Base-by-base conservation (phyloP, 1,140 invertebrate genomes). In the Monomorium pharaonis region DNA sequence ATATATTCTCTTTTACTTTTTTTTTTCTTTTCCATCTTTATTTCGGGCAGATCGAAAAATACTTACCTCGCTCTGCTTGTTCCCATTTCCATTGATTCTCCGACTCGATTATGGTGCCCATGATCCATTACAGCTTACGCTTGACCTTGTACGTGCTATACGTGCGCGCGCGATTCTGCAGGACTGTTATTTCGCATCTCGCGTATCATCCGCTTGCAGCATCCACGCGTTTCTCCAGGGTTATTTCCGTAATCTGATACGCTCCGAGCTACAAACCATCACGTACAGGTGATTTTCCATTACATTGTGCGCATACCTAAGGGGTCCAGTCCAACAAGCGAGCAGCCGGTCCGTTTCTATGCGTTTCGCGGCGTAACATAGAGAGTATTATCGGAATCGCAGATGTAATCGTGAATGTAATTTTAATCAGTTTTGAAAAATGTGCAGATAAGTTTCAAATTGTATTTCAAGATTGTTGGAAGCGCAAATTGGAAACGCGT, bases 191-290 rank as follows among this genome's bases (percentile, higher is more conserved):
- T 83, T 83, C 67, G 67, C 67, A 83, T 83, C 78, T 83, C 42
- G 27, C 78, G 18, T n/a, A 72, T 44, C 49, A 58, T 81, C 51
- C 49, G 78, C 65, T 83, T 65, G 78, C 51, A 74, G 67, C 78
- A 58, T 72, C 37, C 65, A 81, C 44, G 30, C n/a, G 33, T 21
- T 54, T 37, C 78, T 80, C 16, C 24, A 24, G 30, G 37, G 60
- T 74, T 70, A 56, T 83, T 74, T 83, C 67, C 67, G 78, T 83
- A 83, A 83, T 60, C 78, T 74, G 78, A 83, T 83, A 83, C 44
- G 44, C 44, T 65, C 60, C 27, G 30, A 63, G 47, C 33, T 24
- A 47, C 67, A 24, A 74, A 83, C 67, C 51, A 74, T 83, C 67
- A 83, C 67, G 78, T 58, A 51, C 51, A 24, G 24, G 51, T n/a